These are phyloP conservation scores for Plagiodera versicolora DNA, from an alignment of 2,888 invertebrate species.

Conservation along the genomic window DNA sequence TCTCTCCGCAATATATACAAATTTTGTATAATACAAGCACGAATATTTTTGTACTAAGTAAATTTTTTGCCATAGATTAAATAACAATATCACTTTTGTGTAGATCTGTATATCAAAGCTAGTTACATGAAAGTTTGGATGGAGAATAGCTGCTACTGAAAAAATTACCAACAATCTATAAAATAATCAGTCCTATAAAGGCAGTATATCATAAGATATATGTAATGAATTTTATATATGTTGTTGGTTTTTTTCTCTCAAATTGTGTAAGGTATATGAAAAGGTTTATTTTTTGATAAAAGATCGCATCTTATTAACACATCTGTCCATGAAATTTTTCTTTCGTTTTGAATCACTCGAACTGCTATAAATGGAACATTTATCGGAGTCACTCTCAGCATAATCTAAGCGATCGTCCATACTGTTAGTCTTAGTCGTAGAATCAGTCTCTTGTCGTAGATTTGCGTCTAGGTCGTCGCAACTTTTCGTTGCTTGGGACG, in stretches of 20 bases:
- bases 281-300: slow-evolving; percentile 58
- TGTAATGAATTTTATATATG: no score
- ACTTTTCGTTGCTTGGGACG: slow-evolving; percentile 49
- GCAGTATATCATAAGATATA: no score
- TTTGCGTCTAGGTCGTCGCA: slow-evolving; percentile 47
- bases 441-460: slow-evolving; percentile 46
- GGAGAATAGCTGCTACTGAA: slow-evolving; percentile 9
- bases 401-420: slow-evolving; percentile 40
- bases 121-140: slow-evolving; percentile 4
- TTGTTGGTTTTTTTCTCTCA: not conserved
- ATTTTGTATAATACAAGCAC: slow-evolving; percentile 40
- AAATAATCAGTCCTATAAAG: not conserved
- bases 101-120: not conserved
- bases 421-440: slow-evolving; percentile 37
- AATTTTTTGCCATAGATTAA: slow-evolving; percentile 43
- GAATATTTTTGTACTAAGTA: slow-evolving; percentile 45
- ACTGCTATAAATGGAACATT: slow-evolving; percentile 61
- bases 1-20: slow-evolving; percentile 35
- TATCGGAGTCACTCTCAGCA: slow-evolving; percentile 46
- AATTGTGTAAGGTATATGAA: not conserved
- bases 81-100: slow-evolving; percentile 37
- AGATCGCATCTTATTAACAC: slow-evolving; percentile 81
- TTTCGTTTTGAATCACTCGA: slow-evolving; percentile 66
- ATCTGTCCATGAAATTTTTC: slow-evolving; percentile 83
- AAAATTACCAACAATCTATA: not conserved